phyloP scores from a whole-genome alignment of 2,797 vertebrate species.

The Poeciliopsis paucimaculata region DNA sequence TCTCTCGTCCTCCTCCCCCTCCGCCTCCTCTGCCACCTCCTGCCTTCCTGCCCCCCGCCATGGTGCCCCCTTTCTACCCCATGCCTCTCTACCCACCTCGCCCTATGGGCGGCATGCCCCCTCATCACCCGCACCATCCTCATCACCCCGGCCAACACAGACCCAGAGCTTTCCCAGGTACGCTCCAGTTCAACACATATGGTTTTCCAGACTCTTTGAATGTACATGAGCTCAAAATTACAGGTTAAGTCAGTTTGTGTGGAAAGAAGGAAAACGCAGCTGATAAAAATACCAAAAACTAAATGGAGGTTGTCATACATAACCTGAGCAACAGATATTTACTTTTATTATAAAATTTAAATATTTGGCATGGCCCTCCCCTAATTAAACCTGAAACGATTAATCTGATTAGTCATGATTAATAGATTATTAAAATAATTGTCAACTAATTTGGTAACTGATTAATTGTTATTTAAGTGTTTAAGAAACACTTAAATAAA shows the following conservation, averaged over 20 bases:
- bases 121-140: conserved; percentile 78
- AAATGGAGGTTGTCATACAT: not conserved
- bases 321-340: not conserved
- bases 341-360: not conserved
- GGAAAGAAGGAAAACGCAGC: not conserved
- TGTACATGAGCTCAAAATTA: not conserved
- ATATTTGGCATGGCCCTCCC: not conserved
- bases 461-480: too few species aligned
- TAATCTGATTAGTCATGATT: too few species aligned
- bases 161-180: conserved; percentile 90
- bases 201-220: not conserved
- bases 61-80: conserved; percentile 89
- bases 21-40: conserved; percentile 89
- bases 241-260: not conserved
- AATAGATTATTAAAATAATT: too few species aligned
- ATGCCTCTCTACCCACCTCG: conserved; percentile 88
- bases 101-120: conserved; percentile 85
- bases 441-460: too few species aligned
- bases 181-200: not conserved
- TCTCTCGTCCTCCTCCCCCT: conserved; percentile 86
- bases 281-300: not conserved
- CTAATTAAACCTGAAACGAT: too few species aligned
- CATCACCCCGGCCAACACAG: conserved; percentile 83
- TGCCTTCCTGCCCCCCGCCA: conserved; percentile 86
- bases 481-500: too few species aligned